phyloP scores from a whole-genome alignment of 1,140 invertebrate species.

The Pogonomyrmex californicus region DNA sequence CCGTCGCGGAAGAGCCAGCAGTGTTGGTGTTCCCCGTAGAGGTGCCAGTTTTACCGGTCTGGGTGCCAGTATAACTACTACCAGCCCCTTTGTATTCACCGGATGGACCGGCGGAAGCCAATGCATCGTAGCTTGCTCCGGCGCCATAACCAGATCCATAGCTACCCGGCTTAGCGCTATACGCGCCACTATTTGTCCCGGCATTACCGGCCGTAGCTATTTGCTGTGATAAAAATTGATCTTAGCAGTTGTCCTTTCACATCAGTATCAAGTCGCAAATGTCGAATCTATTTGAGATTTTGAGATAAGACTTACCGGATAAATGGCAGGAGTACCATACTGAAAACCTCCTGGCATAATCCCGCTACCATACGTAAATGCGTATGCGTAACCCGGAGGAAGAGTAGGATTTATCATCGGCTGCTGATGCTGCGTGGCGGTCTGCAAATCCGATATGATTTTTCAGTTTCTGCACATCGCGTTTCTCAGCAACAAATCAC shows the following conservation, averaged over 20 bases:
- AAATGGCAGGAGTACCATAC: constrained; percentile 90
- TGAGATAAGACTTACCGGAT: constrained; percentile 87
- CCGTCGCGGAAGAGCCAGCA: constrained; percentile 88
- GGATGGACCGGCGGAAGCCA: constrained; percentile 87
- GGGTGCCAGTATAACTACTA: constrained; percentile 83
- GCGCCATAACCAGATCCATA: constrained; percentile 90
- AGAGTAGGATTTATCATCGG: constrained; percentile 88
- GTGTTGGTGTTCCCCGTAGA: constrained; percentile 86
- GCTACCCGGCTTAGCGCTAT: constrained; percentile 89
- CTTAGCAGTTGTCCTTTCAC: not conserved
- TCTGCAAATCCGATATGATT: constrained; percentile 80
- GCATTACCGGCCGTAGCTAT: constrained; percentile 90
- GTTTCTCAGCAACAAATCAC: not conserved
- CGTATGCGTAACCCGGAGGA: constrained; percentile 90
- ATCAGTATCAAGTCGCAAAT: not conserved
- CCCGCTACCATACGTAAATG: constrained; percentile 89
- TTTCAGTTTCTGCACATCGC: constrained; percentile 32
- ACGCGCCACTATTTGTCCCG: constrained; percentile 89
- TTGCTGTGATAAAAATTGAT: constrained; percentile 85
- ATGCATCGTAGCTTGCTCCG: constrained; percentile 89
- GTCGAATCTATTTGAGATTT: not conserved
- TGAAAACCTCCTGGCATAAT: constrained; percentile 92
- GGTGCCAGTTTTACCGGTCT: constrained; percentile 86
- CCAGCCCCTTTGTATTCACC: constrained; percentile 84
- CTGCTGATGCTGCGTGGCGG: constrained; percentile 89